Evolutionary conservation across 2,113 vertebrate genomes (phyloP), one percentile per base, ranked within the genome.

Genomic region (Marmota monax): DNA sequence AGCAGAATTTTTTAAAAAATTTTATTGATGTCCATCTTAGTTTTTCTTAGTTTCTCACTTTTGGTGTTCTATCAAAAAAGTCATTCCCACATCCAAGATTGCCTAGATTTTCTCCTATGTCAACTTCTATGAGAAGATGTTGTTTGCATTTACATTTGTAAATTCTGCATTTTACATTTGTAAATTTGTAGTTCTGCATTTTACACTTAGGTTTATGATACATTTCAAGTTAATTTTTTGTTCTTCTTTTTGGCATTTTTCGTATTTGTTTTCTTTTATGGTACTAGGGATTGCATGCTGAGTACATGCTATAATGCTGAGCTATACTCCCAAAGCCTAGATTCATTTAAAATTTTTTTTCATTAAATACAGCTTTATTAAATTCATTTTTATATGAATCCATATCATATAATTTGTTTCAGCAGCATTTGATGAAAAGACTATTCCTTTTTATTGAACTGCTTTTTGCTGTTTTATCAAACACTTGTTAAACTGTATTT

Each of bases 181-280:
- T 53, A 53, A 53, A 80, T 90, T 88, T 83, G 25, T 56, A 80
- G 53, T 74, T 85, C 56, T 67, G 13, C 32, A 27, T 45, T 80
- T 80, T 69, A 80, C 7, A 53, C 80, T 90, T 67, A 90, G 84
- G 53, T 27, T 61, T 79, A 56, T 37, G 32, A 86, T 63, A 20
- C 56, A 69, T 79, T 91, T 85, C 58, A 84, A 37, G n/a, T 56
- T 94, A n/a, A 84, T 34, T 45, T 88, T 45, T 82, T 69, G 48
- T n/a, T 69, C 34, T 69, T 70, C 34, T 70, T 63, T 27, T 27
- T 63, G 61, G 9, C 23, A 34, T 85, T 51, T 51, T 51, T 48
- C 0, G 23, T 10, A 45, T 45, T 34, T 67, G 65, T 51, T 29
- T 70, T 29, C 9, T 63, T 85, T 37, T 45, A 7, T 70, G 34